A percentile compares a stretch with the other conserved stretches of the same genome.
Conservation (phyloP, 2,113 vertebrate species). For the Crypturellus undulatus region DNA sequence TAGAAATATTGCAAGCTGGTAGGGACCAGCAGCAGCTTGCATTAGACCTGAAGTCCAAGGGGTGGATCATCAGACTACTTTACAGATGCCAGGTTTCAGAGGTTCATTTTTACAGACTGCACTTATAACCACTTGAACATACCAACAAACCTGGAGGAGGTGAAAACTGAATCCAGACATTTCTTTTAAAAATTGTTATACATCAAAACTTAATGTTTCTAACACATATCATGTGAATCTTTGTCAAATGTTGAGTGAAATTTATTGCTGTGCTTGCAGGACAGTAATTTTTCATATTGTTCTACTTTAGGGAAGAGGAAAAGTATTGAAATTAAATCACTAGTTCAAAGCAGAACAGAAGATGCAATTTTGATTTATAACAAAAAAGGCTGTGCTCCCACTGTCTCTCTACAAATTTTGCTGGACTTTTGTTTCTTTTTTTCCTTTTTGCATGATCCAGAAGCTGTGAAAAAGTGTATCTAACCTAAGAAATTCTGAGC, state of each 20-base stretch:
- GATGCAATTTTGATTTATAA: background rate
- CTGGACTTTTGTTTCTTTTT: rapidly evolving
- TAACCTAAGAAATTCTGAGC: background rate
- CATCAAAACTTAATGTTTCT: background rate
- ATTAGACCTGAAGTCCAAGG: background rate
- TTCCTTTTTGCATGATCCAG: background rate
- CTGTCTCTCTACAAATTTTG: background rate
- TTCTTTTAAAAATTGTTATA: background rate
- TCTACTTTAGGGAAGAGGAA: rapidly evolving
- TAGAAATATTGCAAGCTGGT: background rate
- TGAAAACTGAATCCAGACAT: background rate
- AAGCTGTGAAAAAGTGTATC: background rate
- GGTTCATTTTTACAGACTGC: background rate
- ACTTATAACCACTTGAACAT: background rate
- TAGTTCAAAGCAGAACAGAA: background rate
- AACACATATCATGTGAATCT: rapidly evolving
- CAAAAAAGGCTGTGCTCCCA: background rate
- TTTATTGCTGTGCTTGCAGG: background rate
- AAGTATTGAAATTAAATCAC: background rate
- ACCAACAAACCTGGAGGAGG: background rate
- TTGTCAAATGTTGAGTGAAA: background rate
- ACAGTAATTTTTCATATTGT: background rate
- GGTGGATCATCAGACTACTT: background rate
- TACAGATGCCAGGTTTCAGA: background rate
- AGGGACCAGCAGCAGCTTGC: background rate